phyloP scores from a whole-genome alignment of 2,888 invertebrate species.

The Spisula solida region DNA sequence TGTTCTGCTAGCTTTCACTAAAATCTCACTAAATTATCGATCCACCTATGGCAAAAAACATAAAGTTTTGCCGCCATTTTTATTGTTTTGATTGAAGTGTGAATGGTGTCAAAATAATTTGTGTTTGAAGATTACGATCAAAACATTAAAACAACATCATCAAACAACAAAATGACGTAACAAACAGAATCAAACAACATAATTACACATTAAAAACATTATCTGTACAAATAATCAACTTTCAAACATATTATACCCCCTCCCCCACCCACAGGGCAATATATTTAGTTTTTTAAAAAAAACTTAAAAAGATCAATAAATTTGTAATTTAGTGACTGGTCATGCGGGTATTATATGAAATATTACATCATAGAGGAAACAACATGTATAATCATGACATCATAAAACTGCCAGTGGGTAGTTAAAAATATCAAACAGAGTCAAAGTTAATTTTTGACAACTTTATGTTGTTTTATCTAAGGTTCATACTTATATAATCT shows the following conservation, averaged over 20 bases:
- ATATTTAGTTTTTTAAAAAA: background rate
- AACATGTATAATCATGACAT: conserved; percentile 28
- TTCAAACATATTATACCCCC: conserved; percentile 3
- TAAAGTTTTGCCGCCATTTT: too few species aligned
- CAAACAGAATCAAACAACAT: background rate
- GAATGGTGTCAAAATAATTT: background rate
- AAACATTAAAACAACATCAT: too few species aligned
- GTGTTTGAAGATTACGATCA: background rate
- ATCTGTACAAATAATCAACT: background rate
- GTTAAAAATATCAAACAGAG: conserved; percentile 25
- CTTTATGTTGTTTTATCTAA: conserved; percentile 39
- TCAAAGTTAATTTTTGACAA: conserved; percentile 35
- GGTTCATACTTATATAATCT: background rate
- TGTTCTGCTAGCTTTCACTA: too few species aligned
- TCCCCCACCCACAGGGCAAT: background rate
- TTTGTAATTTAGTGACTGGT: conserved; percentile 14
- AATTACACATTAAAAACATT: conserved; percentile 2
- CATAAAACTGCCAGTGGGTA: conserved; percentile 26
- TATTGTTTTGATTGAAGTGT: too few species aligned
- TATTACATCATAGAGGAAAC: conserved; percentile 31
- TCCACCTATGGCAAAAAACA: too few species aligned
- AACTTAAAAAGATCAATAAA: conserved; percentile 5
- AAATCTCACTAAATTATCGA: too few species aligned
- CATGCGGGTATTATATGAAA: background rate
- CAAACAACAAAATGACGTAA: background rate